These are phyloP conservation scores for Megathymus violae DNA, from an alignment of 1,140 invertebrate species.

Conservation along the genomic window DNA sequence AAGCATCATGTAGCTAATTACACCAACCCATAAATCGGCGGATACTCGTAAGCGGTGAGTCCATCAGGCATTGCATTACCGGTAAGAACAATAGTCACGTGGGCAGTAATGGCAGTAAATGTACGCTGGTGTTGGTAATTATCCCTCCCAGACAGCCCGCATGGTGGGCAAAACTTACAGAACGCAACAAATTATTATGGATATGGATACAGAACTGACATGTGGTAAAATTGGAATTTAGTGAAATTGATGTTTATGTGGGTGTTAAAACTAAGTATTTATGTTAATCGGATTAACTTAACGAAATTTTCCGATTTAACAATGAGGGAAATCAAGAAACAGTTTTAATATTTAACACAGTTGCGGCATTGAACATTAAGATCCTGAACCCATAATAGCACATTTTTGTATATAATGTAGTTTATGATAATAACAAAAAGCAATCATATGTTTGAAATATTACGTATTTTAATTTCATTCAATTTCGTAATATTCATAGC, in stretches of 20 bases:
- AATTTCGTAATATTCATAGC: no score
- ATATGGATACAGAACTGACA: slow-evolving; percentile 38
- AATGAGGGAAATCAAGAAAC: no score
- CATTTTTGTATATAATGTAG: no score
- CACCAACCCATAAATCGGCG: slow-evolving; percentile 41
- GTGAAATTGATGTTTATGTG: slow-evolving; percentile 43
- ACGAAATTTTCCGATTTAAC: background rate
- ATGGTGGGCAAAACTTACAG: slow-evolving; percentile 46
- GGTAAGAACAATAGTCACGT: slow-evolving; percentile 55
- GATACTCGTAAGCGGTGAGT: slow-evolving; percentile 47
- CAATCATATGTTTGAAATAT: no score
- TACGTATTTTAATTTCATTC: no score
- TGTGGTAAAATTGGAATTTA: slow-evolving; percentile 28
- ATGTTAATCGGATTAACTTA: slow-evolving; percentile 9
- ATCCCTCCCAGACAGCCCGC: slow-evolving; percentile 49
- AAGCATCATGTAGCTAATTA: slow-evolving; percentile 44
- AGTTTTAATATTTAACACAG: no score
- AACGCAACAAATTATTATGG: slow-evolving; percentile 45
- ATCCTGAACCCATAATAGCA: no score
- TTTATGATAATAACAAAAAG: no score
- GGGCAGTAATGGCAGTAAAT: slow-evolving; percentile 45
- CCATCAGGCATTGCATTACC: slow-evolving; percentile 44
- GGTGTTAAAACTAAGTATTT: slow-evolving; percentile 38
- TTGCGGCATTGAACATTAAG: no score
- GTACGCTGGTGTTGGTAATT: slow-evolving; percentile 42